These are phyloP conservation scores for Drepana arcuata DNA, from an alignment of 1,140 invertebrate genomes.

Conservation along the genomic window DNA sequence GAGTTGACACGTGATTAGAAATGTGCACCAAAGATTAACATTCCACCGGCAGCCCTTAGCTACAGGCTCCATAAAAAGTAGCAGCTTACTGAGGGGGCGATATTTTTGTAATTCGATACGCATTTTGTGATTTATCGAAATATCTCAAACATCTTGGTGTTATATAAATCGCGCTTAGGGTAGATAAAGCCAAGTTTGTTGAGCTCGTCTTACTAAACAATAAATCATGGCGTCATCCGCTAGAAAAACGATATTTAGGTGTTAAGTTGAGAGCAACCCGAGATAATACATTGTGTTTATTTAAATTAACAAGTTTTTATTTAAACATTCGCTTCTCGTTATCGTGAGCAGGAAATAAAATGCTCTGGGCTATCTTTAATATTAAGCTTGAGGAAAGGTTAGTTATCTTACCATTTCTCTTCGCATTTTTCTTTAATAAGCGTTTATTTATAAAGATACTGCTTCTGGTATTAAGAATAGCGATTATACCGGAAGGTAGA, in stretches of 20 bases:
- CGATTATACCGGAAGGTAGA: too few species aligned
- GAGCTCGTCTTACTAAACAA: constrained; percentile 49
- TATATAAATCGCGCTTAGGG: constrained; percentile 47
- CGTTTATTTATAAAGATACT: too few species aligned
- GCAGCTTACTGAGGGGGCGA: constrained; percentile 21
- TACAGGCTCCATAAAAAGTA: constrained; percentile 15
- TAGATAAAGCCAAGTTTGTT: constrained; percentile 38
- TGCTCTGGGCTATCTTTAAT: too few species aligned
- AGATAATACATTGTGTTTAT: too few species aligned
- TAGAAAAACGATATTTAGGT: constrained; percentile 45
- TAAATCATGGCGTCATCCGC: constrained; percentile 54
- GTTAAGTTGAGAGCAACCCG: constrained; percentile 29
- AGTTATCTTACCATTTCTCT: too few species aligned
- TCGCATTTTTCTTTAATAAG: too few species aligned
- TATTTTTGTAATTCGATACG: constrained; percentile 59
- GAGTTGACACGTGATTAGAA: constrained; percentile 48
- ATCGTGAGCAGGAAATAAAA: too few species aligned
- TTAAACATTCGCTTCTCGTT: too few species aligned
- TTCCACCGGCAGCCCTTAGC: constrained; percentile 31
- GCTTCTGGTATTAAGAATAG: too few species aligned
- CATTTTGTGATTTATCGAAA: constrained; percentile 65
- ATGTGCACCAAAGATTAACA: constrained; percentile 45
- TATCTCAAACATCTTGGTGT: constrained; percentile 55
- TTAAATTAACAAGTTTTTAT: too few species aligned
- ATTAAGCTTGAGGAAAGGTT: too few species aligned